Conservation (phyloP, 1,140 invertebrate genomes). For the Pinna nobilis region DNA sequence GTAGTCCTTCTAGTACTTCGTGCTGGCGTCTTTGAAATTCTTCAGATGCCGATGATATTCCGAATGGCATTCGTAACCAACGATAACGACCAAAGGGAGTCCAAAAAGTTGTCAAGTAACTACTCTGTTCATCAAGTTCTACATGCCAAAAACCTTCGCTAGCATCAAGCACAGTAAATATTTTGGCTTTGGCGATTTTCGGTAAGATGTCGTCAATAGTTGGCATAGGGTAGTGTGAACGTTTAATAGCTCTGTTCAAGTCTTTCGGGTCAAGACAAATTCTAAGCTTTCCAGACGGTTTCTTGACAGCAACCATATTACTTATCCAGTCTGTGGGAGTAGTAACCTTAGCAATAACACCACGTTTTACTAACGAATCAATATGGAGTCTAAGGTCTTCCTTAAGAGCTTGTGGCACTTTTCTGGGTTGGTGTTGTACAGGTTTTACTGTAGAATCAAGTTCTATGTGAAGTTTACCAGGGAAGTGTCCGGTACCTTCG, state of each 20-base stretch:
- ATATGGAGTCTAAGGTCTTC: background rate
- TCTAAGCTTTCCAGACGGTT: conserved; percentile 34
- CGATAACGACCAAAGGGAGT: conserved; percentile 21
- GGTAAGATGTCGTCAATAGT: conserved; percentile 35
- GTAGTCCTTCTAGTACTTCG: too few species aligned
- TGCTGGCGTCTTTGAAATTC: too few species aligned
- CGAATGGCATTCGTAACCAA: conserved; percentile 2
- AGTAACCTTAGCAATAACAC: conserved; percentile 60
- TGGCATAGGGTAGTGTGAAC: conserved; percentile 41
- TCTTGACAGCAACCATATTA: conserved; percentile 44
- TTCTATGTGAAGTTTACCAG: conserved; percentile 52
- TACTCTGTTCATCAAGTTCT: conserved; percentile 64
- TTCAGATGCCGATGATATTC: background rate
- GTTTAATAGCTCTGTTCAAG: conserved; percentile 40
- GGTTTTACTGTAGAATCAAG: conserved; percentile 47
- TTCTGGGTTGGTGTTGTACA: conserved; percentile 51
- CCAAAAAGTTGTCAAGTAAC: conserved; percentile 42
- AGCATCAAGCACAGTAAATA: conserved; percentile 75
- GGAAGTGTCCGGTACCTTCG: conserved; percentile 31
- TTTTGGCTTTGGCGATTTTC: conserved; percentile 68
- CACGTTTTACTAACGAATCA: conserved; percentile 38
- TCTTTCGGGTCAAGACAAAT: conserved; percentile 41
- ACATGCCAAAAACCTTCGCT: conserved; percentile 75
- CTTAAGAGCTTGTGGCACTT: conserved; percentile 51
- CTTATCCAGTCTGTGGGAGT: conserved; percentile 33